These are phyloP conservation scores for Crotalus helleri DNA, from an alignment of 2,113 vertebrate genomes.

Conservation along the genomic window DNA sequence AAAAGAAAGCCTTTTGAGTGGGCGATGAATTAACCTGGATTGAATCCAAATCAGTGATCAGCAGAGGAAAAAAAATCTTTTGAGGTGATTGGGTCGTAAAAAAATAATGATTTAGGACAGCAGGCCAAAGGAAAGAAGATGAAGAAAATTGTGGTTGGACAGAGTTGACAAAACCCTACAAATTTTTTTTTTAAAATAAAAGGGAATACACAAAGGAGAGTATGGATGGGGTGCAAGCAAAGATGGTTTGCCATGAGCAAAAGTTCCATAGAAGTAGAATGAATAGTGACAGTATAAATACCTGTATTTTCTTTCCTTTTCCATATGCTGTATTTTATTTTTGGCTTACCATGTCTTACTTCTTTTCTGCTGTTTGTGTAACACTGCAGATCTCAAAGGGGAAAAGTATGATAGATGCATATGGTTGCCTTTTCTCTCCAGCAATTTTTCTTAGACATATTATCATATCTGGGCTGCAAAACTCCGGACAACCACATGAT, in stretches of 20 bases:
- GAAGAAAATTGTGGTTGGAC: background rate
- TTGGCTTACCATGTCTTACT: background rate
- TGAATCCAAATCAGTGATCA: background rate
- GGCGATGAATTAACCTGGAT: background rate
- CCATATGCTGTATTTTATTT: background rate
- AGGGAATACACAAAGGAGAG: background rate
- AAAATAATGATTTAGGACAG: background rate
- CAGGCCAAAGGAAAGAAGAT: background rate
- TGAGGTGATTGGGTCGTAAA: background rate
- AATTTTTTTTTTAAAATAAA: background rate
- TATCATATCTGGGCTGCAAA: background rate
- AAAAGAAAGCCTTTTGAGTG: background rate
- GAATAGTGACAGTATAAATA: background rate
- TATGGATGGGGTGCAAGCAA: background rate
- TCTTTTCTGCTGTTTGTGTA: background rate
- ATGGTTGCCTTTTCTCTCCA: background rate
- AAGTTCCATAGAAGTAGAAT: background rate
- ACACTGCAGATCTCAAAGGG: background rate
- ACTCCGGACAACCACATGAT: background rate
- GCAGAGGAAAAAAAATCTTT: background rate
- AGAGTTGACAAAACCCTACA: background rate
- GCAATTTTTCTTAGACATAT: background rate
- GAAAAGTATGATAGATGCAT: background rate
- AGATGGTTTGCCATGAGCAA: background rate
- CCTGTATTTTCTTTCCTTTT: background rate